Conservation (phyloP, 2,113 vertebrate genomes). For the Nesoenas mayeri region DNA sequence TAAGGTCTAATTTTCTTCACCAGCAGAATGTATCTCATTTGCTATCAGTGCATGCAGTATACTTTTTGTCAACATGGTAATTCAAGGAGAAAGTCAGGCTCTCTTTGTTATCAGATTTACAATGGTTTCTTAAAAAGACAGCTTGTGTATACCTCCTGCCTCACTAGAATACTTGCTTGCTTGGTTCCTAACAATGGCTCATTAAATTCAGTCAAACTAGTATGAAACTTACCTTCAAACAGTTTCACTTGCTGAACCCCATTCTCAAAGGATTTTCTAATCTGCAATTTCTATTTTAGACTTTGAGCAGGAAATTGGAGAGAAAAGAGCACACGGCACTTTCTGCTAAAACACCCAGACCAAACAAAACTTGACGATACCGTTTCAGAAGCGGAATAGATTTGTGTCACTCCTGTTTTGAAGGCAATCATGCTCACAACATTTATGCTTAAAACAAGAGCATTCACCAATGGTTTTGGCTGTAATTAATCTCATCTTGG, state of each 20-base stretch:
- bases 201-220: constrained; percentile 79
- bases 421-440: constrained; percentile 35
- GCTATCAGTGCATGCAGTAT: constrained; percentile 60
- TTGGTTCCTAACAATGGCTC: constrained; percentile 77
- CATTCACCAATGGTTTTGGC: not conserved
- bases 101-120: constrained; percentile 72
- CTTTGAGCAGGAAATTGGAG: constrained; percentile 70
- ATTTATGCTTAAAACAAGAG: constrained; percentile 24
- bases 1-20: constrained; percentile 71
- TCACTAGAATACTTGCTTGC: constrained; percentile 67
- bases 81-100: constrained; percentile 72
- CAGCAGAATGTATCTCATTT: constrained; percentile 71
- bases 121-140: constrained; percentile 71
- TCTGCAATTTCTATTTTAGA: constrained; percentile 76
- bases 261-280: constrained; percentile 77
- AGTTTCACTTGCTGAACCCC: constrained; percentile 71
- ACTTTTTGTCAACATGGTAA: constrained; percentile 72
- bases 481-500: constrained; percentile 57
- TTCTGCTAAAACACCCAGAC: constrained; percentile 41
- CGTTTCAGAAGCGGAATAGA: constrained; percentile 25
- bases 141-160: constrained; percentile 66
- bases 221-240: constrained; percentile 81
- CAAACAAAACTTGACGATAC: constrained; percentile 25
- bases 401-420: constrained; percentile 38
- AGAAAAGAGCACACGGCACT: constrained; percentile 54